Percentiles rank a stretch among this genome's conserved stretches.
Conservation (phyloP, 2,888 invertebrate species). For the Volucella inflata region DNA sequence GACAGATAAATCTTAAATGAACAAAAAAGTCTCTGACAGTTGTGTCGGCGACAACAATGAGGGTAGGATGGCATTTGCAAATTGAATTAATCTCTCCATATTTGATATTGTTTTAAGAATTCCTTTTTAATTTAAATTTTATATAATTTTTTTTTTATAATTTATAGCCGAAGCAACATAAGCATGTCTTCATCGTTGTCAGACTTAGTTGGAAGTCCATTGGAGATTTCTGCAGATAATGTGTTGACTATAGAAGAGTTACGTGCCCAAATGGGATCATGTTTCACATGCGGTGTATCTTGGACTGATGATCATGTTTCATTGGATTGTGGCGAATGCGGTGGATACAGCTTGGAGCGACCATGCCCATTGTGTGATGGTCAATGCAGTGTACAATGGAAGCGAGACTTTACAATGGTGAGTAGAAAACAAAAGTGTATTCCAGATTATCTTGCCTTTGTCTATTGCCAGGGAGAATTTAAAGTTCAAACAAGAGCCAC, state of each 20-base stretch:
- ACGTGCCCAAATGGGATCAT: slow-evolving; percentile 88
- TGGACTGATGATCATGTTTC: slow-evolving; percentile 92
- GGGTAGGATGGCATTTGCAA: slow-evolving; percentile 37
- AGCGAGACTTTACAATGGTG: slow-evolving; percentile 91
- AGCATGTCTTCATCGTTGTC: slow-evolving; percentile 83
- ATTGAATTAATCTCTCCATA: slow-evolving; percentile 20
- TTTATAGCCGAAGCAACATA: slow-evolving; percentile 82
- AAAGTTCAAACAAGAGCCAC: too few species aligned
- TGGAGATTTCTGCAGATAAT: slow-evolving; percentile 83
- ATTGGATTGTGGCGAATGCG: slow-evolving; percentile 91
- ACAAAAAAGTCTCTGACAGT: slow-evolving; percentile 18
- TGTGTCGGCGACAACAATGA: slow-evolving; percentile 17
- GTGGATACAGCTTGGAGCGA: slow-evolving; percentile 90
- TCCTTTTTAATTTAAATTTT: slow-evolving; percentile 4
- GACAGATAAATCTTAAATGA: slow-evolving; percentile 28
- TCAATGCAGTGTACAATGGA: slow-evolving; percentile 89
- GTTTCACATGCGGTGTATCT: slow-evolving; percentile 91
- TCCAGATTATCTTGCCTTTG: background rate
- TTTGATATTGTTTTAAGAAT: slow-evolving; percentile 4
- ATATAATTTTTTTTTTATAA: slow-evolving; percentile 23
- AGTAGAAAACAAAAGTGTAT: slow-evolving; percentile 78
- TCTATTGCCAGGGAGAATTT: too few species aligned
- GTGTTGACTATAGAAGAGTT: slow-evolving; percentile 89
- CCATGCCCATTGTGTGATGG: slow-evolving; percentile 91
- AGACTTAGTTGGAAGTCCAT: slow-evolving; percentile 82